Evolutionary conservation across 2,113 vertebrate species (phyloP), one percentile per base, ranked within the genome.

Genomic region (Bostrychus sinensis): DNA sequence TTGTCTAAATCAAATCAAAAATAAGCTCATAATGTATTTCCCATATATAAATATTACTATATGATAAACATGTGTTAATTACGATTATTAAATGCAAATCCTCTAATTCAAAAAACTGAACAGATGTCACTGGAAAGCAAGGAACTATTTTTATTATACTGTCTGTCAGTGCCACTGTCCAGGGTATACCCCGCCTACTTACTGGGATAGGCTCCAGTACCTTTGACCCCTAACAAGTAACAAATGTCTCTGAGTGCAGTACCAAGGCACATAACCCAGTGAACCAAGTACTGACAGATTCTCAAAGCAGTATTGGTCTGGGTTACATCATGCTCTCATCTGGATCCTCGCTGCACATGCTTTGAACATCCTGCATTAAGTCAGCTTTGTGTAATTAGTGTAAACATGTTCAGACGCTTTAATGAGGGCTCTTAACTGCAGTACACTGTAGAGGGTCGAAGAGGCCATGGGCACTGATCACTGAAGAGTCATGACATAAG

Each of bases 381-480:
- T 48, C 45, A 16, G 23, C 22, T 22, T 14, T 7, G 22, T 48
- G 22, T 22, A 48, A 48, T 25, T 25, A 25, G 19, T 25, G 45
- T 25, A 25, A 1, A 22, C 45, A 48, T 14, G 45, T 48, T 25
- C 39, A 42, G 39, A 19, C 11, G 5, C 11, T 25, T 48, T 48
- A 48, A 25, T 16, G 45, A 48, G 45, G 22, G 45, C 22, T 16
- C 16, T 48, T 48, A 16, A 48, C 45, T 48, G 45, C 14, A 48
- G 22, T 25, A 25, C 22, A 25, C 23, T 14, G 45, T 14, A 6
- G 2, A 23, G 22, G 45, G 45, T 25, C 22, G 12, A 25, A 23
- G 13, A 20, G 45, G 20, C 45, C 3, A 48, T 7, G 5, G 20
- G 0, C 4, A 11, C 22, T 22, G 4, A 12, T 22, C 43, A 25